Evolutionary conservation across 2,113 vertebrate species (phyloP), one percentile per base, ranked within the genome.

Genomic region (Pristiophorus japonicus): DNA sequence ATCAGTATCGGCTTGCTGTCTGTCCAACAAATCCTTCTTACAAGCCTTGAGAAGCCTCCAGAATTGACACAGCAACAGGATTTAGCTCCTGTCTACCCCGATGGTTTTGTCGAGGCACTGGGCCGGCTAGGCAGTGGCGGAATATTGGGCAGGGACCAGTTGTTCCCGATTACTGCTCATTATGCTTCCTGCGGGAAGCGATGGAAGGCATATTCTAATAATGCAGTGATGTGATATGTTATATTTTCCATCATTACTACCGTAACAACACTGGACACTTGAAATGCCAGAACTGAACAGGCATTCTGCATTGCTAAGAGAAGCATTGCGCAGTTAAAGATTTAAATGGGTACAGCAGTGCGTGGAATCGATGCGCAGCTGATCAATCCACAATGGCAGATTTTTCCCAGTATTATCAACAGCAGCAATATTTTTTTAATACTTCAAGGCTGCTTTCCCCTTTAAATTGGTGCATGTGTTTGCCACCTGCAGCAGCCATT

Each of bases 21-120:
- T 94, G 93, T 94, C 93, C 66, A 94, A 70, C 42, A 94, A 94
- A 94, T 67, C 42, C 51, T 94, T 42, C 24, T 45, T 70, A 16
- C 65, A 70, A 47, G 65, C 18, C 27, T 18, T 47, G 45, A 94
- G 66, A 16, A 94, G 42, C 45, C 42, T 94, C 30, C 38, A 51
- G 93, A 67, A 65, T 0, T 92, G 88, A 62, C 20, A 62, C 34
- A n/a, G 12, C 62, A 38, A 18, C n/a, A 22, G 59, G n/a, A 92
- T 42, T 88, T 81, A 38, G 18, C 59, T 38, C 88, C n/a, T 34
- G 11, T 62, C 12, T 62, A 22, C 34, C 62, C 34, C 62, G 4
- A 22, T 14, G 38, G 59, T 81, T 20, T 42, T 42, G 75, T 34
- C 16, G 88, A 18, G n/a, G 5, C 88, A 91, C 88, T 38, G 34